Percentiles rank a stretch among this genome's conserved stretches.
Evolutionary conservation across 2,113 vertebrate genomes (phyloP).

Genomic region (Hyla sarda): DNA sequence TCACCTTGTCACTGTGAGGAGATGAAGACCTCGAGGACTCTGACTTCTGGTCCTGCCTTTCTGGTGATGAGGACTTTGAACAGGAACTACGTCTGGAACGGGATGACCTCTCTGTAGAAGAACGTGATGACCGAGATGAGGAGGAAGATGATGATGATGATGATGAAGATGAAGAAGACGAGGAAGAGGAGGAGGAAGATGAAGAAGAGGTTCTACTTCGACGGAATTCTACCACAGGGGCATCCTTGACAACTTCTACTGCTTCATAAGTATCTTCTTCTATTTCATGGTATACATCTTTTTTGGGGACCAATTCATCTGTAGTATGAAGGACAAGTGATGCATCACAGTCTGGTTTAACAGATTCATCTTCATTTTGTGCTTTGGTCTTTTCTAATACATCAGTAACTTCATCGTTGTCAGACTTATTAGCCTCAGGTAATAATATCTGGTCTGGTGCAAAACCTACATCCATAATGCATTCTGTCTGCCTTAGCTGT

Average conservation of each 20-base stretch:
- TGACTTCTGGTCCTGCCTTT: constrained; percentile 62
- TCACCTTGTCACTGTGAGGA: constrained; percentile 66
- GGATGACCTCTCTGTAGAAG: constrained; percentile 67
- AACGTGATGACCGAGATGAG: constrained; percentile 67
- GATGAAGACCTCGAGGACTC: constrained; percentile 66
- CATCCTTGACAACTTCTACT: constrained; percentile 14
- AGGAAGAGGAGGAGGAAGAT: constrained; percentile 49
- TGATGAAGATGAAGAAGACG: constrained; percentile 62
- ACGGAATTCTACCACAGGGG: constrained; percentile 52
- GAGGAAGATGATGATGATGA: constrained; percentile 55
- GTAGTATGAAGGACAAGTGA: constrained; percentile 51
- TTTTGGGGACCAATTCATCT: constrained; percentile 50
- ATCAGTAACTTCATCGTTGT: background rate
- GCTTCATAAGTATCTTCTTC: background rate
- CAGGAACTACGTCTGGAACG: constrained; percentile 61
- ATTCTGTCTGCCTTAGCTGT: background rate
- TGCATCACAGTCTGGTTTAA: background rate
- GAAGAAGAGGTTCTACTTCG: constrained; percentile 62
- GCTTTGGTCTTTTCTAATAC: background rate
- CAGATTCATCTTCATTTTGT: constrained; percentile 60
- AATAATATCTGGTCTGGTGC: background rate
- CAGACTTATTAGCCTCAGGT: background rate
- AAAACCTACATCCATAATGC: background rate
- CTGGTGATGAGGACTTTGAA: constrained; percentile 62
- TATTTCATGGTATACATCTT: constrained; percentile 6